phyloP scores from a whole-genome alignment of 2,797 vertebrate species.

The Podarcis lilfordi region DNA sequence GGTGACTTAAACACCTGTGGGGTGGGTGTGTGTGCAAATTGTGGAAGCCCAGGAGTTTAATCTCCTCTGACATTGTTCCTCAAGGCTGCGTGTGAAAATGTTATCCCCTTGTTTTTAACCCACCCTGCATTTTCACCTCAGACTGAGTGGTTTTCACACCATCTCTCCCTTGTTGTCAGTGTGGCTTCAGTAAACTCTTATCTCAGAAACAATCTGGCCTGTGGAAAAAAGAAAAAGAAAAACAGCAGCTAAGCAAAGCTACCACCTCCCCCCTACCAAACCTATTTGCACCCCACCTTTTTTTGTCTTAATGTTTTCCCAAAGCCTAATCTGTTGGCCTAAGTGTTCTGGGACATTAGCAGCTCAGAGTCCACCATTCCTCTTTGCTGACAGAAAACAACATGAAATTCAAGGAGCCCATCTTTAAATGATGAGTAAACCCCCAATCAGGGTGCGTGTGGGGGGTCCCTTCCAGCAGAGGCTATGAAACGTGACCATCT shows the following conservation, averaged over 20 bases:
- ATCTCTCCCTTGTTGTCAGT: constrained; percentile 27
- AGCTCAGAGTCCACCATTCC: constrained; percentile 81
- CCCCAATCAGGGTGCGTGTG: constrained; percentile 71
- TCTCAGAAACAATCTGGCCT: constrained; percentile 7
- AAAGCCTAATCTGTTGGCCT: constrained; percentile 83
- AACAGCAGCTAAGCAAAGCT: constrained; percentile 67
- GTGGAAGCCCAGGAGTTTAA: neutral
- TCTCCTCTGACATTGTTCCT: constrained; percentile 21
- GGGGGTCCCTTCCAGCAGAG: constrained; percentile 58
- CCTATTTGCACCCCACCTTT: constrained; percentile 82
- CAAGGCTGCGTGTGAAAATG: constrained; percentile 10
- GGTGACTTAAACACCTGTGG: neutral
- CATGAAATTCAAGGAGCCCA: constrained; percentile 78
- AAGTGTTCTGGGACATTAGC: constrained; percentile 86
- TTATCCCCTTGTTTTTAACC: neutral
- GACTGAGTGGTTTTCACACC: constrained; percentile 57
- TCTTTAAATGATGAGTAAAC: constrained; percentile 78
- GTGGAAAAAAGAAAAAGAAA: constrained; percentile 64
- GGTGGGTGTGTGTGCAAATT: neutral
- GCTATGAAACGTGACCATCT: constrained; percentile 67
- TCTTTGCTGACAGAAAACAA: constrained; percentile 80
- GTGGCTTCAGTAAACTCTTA: neutral
- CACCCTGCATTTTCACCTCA: neutral
- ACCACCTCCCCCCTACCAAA: constrained; percentile 51
- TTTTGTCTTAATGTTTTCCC: constrained; percentile 75